Evolutionary conservation across 2,888 invertebrate genomes (phyloP).

Genomic region (Agonopterix arenella): DNA sequence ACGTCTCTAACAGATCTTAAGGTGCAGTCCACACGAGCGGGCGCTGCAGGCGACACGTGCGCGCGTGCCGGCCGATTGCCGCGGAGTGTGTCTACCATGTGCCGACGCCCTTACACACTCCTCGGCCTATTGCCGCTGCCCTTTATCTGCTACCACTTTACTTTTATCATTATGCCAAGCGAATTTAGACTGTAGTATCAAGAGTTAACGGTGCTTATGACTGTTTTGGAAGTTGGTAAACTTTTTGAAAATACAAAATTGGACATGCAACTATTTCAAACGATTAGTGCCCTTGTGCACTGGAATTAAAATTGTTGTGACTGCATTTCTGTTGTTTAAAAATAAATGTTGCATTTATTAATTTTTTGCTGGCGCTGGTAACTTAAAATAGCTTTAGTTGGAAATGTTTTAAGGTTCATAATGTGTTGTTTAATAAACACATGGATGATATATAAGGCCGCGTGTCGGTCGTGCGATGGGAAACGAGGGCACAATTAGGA

Average conservation of each 20-base stretch:
- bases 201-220: too few species aligned
- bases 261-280: background rate
- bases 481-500: constrained; percentile 64
- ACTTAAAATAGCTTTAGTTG: background rate
- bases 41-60: constrained; percentile 46
- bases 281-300: background rate
- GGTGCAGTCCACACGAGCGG: constrained; percentile 20
- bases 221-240: too few species aligned
- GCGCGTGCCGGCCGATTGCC: constrained; percentile 65
- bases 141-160: constrained; percentile 19
- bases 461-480: constrained; percentile 66
- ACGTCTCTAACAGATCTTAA: constrained; percentile 14
- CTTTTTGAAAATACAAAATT: background rate
- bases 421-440: constrained; percentile 8
- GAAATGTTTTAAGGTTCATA: background rate
- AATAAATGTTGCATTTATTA: background rate
- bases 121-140: constrained; percentile 32
- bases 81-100: constrained; percentile 71
- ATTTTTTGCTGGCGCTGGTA: background rate
- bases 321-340: background rate
- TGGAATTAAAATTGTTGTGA: background rate
- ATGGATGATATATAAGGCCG: constrained; percentile 45
- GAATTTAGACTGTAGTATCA: constrained; percentile 19
- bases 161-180: background rate
- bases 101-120: constrained; percentile 44